Base-by-base conservation (phyloP, 2,888 invertebrate species). In the Anoncus sp. region DNA sequence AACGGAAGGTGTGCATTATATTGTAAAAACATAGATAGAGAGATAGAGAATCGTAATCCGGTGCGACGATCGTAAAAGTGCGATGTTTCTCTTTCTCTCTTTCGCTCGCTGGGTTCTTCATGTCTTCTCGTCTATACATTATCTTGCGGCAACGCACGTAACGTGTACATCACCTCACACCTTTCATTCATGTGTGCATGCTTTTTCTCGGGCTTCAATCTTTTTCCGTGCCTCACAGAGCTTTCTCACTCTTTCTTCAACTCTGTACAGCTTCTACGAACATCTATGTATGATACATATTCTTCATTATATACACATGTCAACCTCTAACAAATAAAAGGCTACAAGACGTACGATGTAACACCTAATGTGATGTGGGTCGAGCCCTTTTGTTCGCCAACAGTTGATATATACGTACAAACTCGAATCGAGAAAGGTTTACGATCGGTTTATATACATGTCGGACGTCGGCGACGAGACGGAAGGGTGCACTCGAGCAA, bases 351-450 rank as follows among this genome's bases (percentile, higher is more conserved):
- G 12, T 12, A 9, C 2, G 38, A 38, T 38, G 6, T 38, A 38
- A 38, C 38, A 38, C 10, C 9, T 9, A 38, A 38, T 10, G 38
- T 10, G 10, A 38, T 10, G 38, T 38, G 5, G 6, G 6, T 38
- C 10, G 5, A 38, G 38, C 12, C 38, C 38, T 38, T 38, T 38
- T 57, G 20, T 57, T n/a, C 20, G 57, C 38, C 2, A 12, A 14
- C 16, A 16, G 16, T 35, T 24, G n/a, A 1, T 4, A 35, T 27
- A 16, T 31, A 40, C 83, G 83, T 82, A 84, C 83, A 82, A 87
- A 87, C 86, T 85, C 82, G 86, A 87, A 85, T 87, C 86, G 85
- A 83, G 85, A 77, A 75, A 80, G 82, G 82, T 88, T 89, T 89
- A 88, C 87, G 88, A 86, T 85, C 86, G 85, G 85, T 87, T 87